Evolutionary conservation across 2,888 invertebrate species (phyloP).

Genomic region (Drosophila tripunctata): DNA sequence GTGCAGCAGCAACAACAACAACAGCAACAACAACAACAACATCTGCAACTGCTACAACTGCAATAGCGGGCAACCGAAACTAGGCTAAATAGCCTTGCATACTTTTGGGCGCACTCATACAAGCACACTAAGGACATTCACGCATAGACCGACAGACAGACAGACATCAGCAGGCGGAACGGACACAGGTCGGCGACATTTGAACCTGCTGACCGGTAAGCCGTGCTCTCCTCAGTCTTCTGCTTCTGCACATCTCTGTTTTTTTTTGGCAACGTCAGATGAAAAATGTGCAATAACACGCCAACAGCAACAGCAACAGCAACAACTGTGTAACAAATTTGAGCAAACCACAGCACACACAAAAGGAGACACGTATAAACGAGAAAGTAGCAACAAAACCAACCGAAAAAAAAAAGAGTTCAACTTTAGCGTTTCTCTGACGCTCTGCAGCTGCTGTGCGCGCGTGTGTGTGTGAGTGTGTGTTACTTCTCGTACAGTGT

Average conservation of each 20-base stretch:
- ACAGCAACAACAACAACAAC: not conserved
- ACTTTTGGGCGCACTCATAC: constrained; percentile 54
- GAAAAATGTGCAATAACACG: constrained; percentile 60
- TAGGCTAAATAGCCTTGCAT: constrained; percentile 71
- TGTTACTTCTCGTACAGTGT: not conserved
- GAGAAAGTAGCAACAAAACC: constrained; percentile 1
- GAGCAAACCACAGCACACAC: constrained; percentile 11
- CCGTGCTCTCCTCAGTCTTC: constrained; percentile 17
- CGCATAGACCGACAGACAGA: not conserved
- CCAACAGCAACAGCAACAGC: constrained; percentile 25
- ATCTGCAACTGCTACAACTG: constrained; percentile 1
- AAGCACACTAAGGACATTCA: constrained; percentile 30
- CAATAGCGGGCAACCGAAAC: constrained; percentile 46
- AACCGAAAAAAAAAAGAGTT: constrained; percentile 53
- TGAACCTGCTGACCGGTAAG: constrained; percentile 66
- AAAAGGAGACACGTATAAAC: constrained; percentile 4
- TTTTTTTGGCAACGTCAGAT: constrained; percentile 58
- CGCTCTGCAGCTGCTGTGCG: not conserved
- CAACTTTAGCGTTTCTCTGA: constrained; percentile 45
- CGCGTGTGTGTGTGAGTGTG: not conserved
- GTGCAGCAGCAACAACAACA: constrained; percentile 19
- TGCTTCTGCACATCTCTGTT: constrained; percentile 27
- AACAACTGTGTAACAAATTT: constrained; percentile 15
- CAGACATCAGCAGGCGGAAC: constrained; percentile 7
- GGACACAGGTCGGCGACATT: constrained; percentile 75